Evolutionary conservation across 2,888 invertebrate species (phyloP), one percentile per base, ranked within the genome.

Genomic region (Diadegma fenestrale): DNA sequence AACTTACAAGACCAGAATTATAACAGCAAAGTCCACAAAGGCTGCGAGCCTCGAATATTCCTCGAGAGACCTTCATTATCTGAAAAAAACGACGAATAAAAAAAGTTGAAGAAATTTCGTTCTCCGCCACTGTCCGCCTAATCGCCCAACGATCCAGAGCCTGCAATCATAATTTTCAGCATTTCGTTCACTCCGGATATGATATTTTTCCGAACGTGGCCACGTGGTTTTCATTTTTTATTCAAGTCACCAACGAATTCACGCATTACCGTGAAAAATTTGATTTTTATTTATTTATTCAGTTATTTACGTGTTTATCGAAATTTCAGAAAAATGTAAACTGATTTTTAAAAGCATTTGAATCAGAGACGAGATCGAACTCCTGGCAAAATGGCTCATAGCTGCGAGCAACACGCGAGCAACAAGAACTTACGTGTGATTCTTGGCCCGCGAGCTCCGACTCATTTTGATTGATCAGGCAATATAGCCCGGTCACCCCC

Each of bases 391-490:
- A 72, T 30, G 14, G 26, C 76, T 64, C 22, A 43, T 76, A 45
- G 14, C 45, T n/a, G n/a, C n/a, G n/a, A n/a, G n/a, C n/a, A n/a
- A n/a, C n/a, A n/a, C n/a, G n/a, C n/a, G n/a, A n/a, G n/a, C n/a
- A n/a, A n/a, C n/a, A n/a, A n/a, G 30, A 51, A 73, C 64, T 43
- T 43, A 37, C 43, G 37, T 41, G 77, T 77, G 77, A 77, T 77
- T 77, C 66, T 37, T 58, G 64, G 68, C 80, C 69, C 63, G 80
- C 64, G 81, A 84, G 82, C 71, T 79, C 78, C 91, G 90, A 87
- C 90, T 86, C 90, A 89, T 90, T 92, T 93, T 93, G 93, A 93
- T 93, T 93, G 93, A 93, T 93, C 92, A 92, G 92, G 92, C 91
- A 93, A 93, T 93, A 93, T 92, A 92, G 91, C 92, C 89, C 90